These are phyloP conservation scores for Paracyclopina nana DNA, from an alignment of 1,140 invertebrate genomes.

Conservation along the genomic window DNA sequence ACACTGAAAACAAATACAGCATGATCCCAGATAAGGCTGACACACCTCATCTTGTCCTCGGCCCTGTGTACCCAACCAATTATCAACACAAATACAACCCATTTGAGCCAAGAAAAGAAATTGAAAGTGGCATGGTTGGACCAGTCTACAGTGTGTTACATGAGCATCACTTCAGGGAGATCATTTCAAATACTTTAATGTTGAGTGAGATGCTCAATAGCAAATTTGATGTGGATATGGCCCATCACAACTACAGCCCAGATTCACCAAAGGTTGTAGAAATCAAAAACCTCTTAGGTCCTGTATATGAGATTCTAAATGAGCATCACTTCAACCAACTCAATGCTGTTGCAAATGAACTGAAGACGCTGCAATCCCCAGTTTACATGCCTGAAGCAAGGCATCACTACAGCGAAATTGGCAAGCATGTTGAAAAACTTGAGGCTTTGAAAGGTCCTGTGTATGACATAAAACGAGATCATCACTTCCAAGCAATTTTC, in stretches of 20 bases:
- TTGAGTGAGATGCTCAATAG: neutral
- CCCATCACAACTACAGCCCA: constrained; percentile 1
- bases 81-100: constrained; percentile 7
- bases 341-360: constrained; percentile 12
- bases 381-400: constrained; percentile 14
- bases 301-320: constrained; percentile 14
- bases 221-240: constrained; percentile 13
- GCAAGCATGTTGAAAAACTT: constrained; percentile 14
- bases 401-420: constrained; percentile 14
- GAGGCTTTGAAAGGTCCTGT: constrained; percentile 9
- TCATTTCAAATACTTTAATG: constrained; percentile 11
- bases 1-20: constrained; percentile 4
- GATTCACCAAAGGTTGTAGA: neutral
- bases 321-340: constrained; percentile 12
- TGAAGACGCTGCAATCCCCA: constrained; percentile 6
- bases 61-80: constrained; percentile 9
- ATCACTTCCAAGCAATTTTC: constrained; percentile 16
- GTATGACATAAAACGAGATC: constrained; percentile 14
- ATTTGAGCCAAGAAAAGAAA: neutral
- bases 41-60: neutral
- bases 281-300: constrained; percentile 10
- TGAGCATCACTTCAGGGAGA: constrained; percentile 11
- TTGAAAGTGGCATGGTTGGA: neutral
- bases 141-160: constrained; percentile 9
- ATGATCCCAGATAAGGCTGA: constrained; percentile 10